Conservation (phyloP, 2,888 invertebrate genomes). For the Portevinia maculata region DNA sequence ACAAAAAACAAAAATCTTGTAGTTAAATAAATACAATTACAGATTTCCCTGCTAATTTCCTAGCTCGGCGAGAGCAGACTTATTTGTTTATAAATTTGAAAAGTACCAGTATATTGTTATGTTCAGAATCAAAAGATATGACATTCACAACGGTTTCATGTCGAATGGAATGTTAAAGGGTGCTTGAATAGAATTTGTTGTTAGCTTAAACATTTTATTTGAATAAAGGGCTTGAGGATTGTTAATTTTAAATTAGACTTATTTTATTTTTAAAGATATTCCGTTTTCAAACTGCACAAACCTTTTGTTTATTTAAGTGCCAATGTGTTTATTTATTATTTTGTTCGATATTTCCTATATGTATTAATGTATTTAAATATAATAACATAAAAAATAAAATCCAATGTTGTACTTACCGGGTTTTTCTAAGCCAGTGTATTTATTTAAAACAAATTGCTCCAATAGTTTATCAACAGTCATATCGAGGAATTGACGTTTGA, state of each 20-base stretch:
- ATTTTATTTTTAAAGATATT: constrained; percentile 25
- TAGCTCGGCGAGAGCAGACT: constrained; percentile 26
- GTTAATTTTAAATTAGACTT: neutral
- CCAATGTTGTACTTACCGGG: constrained; percentile 86
- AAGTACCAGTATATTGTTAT: constrained; percentile 11
- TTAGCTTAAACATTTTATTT: neutral
- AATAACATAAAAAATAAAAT: constrained; percentile 2
- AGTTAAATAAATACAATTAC: constrained; percentile 37
- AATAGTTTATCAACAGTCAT: constrained; percentile 96
- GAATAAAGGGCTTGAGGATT: constrained; percentile 27
- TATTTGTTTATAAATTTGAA: constrained; percentile 8
- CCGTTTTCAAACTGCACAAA: constrained; percentile 74
- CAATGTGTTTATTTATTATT: constrained; percentile 20
- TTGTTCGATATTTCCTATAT: constrained; percentile 18
- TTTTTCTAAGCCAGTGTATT: constrained; percentile 96
- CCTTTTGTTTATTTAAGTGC: constrained; percentile 45
- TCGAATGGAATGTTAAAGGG: too few species aligned
- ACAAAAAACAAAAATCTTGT: constrained; percentile 8
- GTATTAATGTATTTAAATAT: constrained; percentile 8
- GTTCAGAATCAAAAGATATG: constrained; percentile 72
- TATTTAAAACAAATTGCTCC: constrained; percentile 95
- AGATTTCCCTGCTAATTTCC: constrained; percentile 45
- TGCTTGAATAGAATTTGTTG: too few species aligned
- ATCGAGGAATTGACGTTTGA: constrained; percentile 94
- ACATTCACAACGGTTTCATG: neutral